phyloP scores from a whole-genome alignment of 1,140 invertebrate species.

The Homarus americanus region DNA sequence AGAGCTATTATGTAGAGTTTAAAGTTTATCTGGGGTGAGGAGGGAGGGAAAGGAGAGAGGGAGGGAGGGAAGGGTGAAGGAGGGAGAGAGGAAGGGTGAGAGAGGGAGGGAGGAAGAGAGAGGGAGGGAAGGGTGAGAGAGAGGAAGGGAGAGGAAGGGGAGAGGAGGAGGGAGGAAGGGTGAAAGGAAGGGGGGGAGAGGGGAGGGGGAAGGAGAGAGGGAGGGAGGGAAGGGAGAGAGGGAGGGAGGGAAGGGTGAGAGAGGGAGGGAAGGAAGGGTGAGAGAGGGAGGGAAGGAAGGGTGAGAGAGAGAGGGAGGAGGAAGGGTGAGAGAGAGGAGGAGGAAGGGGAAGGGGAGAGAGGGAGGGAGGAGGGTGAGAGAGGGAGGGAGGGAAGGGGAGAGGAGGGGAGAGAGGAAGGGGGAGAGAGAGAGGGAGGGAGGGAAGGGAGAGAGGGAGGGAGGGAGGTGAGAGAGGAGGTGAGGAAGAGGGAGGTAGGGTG shows the following conservation, averaged over 20 bases:
- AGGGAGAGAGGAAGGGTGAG: too few relatives aligned
- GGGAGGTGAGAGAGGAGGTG: too few relatives aligned
- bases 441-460: background rate
- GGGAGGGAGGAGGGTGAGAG: background rate
- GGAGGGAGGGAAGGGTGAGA: background rate
- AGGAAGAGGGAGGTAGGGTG: background rate
- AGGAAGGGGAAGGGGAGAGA: background rate
- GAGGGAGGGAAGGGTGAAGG: too few relatives aligned
- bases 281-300: background rate
- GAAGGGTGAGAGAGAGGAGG: background rate
- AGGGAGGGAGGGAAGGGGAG: background rate
- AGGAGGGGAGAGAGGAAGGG: too few relatives aligned
- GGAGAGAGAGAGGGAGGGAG: slow-evolving; percentile 15
- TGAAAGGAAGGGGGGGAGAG: background rate
- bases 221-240: background rate
- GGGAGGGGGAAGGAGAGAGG: background rate
- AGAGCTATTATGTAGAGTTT: too few relatives aligned
- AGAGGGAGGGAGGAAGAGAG: too few relatives aligned
- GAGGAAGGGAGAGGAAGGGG: too few relatives aligned
- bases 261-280: too few relatives aligned
- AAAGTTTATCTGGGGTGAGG: too few relatives aligned
- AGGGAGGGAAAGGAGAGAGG: too few relatives aligned
- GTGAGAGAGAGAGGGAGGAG: background rate
- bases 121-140: too few relatives aligned
- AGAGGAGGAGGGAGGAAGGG: too few relatives aligned